Conservation (phyloP, 2,113 vertebrate species). For the Laticauda colubrina region DNA sequence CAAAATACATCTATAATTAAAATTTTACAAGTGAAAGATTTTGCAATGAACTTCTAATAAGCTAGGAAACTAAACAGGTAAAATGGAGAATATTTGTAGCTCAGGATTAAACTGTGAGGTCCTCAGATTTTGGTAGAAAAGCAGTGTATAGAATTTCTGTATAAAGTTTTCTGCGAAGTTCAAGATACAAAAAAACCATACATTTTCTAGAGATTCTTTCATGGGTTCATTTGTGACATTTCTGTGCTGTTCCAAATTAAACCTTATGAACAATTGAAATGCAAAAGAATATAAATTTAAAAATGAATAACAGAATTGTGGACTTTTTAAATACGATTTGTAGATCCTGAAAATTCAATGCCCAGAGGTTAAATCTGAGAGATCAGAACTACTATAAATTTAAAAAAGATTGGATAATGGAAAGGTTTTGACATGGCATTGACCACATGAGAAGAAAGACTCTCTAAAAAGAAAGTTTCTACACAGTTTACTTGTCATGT, state of each 20-base stretch:
- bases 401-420: background rate
- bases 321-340: background rate
- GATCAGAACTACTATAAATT: background rate
- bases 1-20: background rate
- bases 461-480: background rate
- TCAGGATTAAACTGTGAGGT: background rate
- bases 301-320: background rate
- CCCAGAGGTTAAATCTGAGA: background rate
- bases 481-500: background rate
- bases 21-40: background rate
- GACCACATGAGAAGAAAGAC: background rate
- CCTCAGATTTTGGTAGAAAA: background rate
- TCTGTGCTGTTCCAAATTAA: background rate
- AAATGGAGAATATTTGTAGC: background rate
- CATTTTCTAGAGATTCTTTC: background rate
- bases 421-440: background rate
- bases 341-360: background rate
- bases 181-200: background rate
- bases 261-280: background rate
- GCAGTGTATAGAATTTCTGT: background rate
- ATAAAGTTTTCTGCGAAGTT: background rate
- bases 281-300: background rate
- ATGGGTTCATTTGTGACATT: background rate
- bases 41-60: conserved; percentile 2
- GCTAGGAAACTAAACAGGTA: background rate